Base-by-base conservation (phyloP, 2,113 vertebrate genomes). In the Synodontis membranacea region DNA sequence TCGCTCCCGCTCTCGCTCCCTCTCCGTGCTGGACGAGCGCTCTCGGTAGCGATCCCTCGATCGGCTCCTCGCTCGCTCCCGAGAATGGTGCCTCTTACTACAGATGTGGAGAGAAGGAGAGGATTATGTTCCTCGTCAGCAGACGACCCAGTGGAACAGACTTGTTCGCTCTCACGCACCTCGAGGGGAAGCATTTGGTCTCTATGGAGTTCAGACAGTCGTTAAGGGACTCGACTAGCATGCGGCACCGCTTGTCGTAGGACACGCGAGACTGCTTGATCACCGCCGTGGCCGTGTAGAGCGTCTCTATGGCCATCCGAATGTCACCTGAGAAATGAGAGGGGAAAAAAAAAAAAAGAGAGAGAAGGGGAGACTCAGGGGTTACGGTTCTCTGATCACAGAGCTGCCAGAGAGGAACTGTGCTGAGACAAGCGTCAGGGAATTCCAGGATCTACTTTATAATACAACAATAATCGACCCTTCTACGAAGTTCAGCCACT, bases 181-280 rank as follows among this genome's bases (percentile, higher is more conserved):
- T 94, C 88, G 89, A 87, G 37, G 96, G 94, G 86, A 95, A 96
- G 91, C 96, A 96, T 90, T 96, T 97, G 91, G 96, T 96, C 90
- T 98, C 97, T 19, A 99, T 98, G 86, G 97, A 97, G 25, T 98
- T 96, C 52, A 99, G 96, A 89, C 97, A 99, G 90, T 99, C 97
- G 91, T 98, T 98, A 76, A 99, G 96, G 42, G 97, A 98, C 0
- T 96, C 97, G 92, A 99, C 95, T 91, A 99, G 95, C 82, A 97
- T 96, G 52, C 96, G 95, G 92, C 97, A 99, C 15, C 97, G 96
- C 89, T 97, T 97, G 46, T 99, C 97, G 8, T 90, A 93, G 72
- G 95, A 97, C 10, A 99, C 97, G 9, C 96, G 96, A 3, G 98
- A 99, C 94, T 99, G 97, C 90, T 98, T 98, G 93, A 99, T 98